Base-by-base conservation (phyloP, 2,113 vertebrate species). In the Guaruba guarouba region DNA sequence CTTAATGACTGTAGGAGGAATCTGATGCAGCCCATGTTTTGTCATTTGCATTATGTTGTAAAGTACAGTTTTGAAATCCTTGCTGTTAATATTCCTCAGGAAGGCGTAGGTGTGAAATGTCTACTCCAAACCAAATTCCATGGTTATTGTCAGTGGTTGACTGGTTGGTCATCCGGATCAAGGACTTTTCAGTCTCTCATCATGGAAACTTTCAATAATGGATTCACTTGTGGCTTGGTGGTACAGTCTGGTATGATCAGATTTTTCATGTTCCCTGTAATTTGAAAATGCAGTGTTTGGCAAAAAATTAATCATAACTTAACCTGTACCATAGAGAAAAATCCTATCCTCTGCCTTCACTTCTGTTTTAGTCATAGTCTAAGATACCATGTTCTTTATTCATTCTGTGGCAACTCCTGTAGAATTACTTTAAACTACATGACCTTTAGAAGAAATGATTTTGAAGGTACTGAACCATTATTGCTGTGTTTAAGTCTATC, bases 81-180 rank as follows among this genome's bases (percentile, higher is more conserved):
- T 95, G 55, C 33, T 92, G 39, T 86, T 90, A 55, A 61, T 43
- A 73, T 97, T 96, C 48, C 78, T 73, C 37, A 75, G 69, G 66
- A 91, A 95, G 37, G 75, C 31, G 22, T 95, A 91, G 88, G 82
- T 92, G 57, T 95, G 86, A 93, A 92, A 93, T 33, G 67, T 89
- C 63, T 76, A 27, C n/a, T 54, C 35, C 29, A 84, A 92, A 94
- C 33, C 37, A 96, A 86, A 94, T 86, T 92, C 41, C 37, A 17
- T 20, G 25, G 37, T 48, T 91, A 7, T 31, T 82, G 64, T 74
- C 73, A 88, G 67, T 93, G 94, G 49, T 92, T 91, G 70, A 35
- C 66, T 83, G 67, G 83, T 95, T 35, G 22, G n/a, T 59, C 57
- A 59, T 59, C 22, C 4, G 9, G 57, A 35, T 59, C 33, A 59